Base-by-base conservation (phyloP, 2,113 vertebrate species). In the Corythoichthys haematopterus region DNA sequence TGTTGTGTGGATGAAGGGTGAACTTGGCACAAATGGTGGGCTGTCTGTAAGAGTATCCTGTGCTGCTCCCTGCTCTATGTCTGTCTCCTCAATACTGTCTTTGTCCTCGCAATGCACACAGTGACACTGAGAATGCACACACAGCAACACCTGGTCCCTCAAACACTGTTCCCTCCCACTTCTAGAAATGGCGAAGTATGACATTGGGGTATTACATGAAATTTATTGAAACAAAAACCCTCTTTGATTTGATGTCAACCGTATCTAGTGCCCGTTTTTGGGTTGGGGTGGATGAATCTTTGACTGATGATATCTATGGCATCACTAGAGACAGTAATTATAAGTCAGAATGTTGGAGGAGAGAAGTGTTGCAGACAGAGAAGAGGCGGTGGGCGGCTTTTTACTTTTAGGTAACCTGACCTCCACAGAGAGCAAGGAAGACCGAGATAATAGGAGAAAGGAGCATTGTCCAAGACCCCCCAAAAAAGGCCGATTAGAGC, bases 21-120 rank as follows among this genome's bases (percentile, higher is more conserved):
- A 83, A 83, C 85, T 91, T 92, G 91, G 91, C 89, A 89, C 85
- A 86, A 88, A 89, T 87, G 81, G 79, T 73, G 70, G 86, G 79
- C 78, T 70, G 80, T 83, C 89, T 92, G 91, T 92, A 92, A 92
- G 90, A 91, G 89, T 91, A 92, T 91, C 88, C 90, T 90, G 82
- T 87, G 83, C 84, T 84, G 74, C 87, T 91, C 88, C 80, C 87
- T 84, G 86, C 85, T 84, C 83, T 84, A 83, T 85, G 88, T 84
- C 80, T 76, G 80, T 80, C 78, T 84, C 84, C 82, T 92, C 90
- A 92, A 92, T 91, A 87, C 87, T 74, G 84, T 80, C 90, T 91
- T 92, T 92, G 91, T 92, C 88, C 86, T 87, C 71, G 74, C 75
- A 82, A 80, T 85, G 85, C 85, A 85, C 86, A 87, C 81, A 82